Evolutionary conservation across 2,113 vertebrate genomes (phyloP).

Genomic region (Phaetusa simplex): DNA sequence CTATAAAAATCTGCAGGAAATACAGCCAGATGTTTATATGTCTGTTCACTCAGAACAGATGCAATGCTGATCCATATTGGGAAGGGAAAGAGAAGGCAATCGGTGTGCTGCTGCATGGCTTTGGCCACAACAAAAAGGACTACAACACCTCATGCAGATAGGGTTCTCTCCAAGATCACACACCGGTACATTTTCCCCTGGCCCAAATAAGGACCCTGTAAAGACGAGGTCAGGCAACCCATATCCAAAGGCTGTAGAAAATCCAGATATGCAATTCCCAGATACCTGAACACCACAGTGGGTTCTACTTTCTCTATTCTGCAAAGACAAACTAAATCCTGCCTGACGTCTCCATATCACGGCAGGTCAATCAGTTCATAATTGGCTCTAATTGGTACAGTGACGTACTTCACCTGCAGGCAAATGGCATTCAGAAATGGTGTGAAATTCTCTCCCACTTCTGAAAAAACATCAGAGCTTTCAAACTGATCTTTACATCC

Average conservation of each 20-base stretch:
- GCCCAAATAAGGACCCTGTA: background rate
- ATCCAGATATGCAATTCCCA: background rate
- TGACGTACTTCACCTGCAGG: background rate
- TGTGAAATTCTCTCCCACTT: background rate
- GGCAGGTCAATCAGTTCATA: background rate
- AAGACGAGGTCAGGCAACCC: background rate
- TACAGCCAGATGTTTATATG: background rate
- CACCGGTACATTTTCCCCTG: background rate
- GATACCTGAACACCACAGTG: too few species aligned
- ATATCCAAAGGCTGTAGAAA: background rate
- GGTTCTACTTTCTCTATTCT: background rate
- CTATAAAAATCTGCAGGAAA: background rate
- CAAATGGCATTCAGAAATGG: background rate
- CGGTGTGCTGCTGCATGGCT: accelerated
- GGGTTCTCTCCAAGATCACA: background rate
- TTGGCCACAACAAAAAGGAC: background rate
- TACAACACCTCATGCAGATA: background rate
- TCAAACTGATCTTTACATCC: background rate
- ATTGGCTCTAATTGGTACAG: background rate
- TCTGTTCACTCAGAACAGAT: background rate
- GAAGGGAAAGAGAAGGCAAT: background rate
- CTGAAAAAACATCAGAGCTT: background rate
- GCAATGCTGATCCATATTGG: background rate
- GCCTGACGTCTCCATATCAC: background rate
- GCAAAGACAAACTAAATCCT: background rate